Evolutionary conservation across 2,888 invertebrate genomes (phyloP).

Genomic region (Mycalesis mineus): DNA sequence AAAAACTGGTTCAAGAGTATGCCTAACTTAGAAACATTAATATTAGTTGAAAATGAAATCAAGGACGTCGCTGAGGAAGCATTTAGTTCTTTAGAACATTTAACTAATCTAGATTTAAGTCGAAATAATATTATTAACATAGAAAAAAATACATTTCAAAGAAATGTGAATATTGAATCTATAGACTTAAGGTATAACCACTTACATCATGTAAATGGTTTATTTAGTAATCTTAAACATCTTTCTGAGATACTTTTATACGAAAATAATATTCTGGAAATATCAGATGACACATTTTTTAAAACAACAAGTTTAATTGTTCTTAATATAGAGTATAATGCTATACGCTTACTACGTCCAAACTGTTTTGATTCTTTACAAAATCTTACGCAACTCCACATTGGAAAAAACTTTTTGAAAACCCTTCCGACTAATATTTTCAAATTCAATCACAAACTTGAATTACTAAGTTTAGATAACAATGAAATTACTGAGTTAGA

Average conservation of each 20-base stretch:
- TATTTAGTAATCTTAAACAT: conserved; percentile 88
- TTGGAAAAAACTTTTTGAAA: conserved; percentile 91
- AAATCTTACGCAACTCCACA: conserved; percentile 88
- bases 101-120: conserved; percentile 91
- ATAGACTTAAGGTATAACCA: conserved; percentile 94
- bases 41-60: conserved; percentile 91
- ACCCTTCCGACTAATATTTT: conserved; percentile 87
- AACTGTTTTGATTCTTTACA: conserved; percentile 87
- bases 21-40: conserved; percentile 87
- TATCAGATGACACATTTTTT: conserved; percentile 88
- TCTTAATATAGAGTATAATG: conserved; percentile 91
- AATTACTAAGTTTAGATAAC: conserved; percentile 90
- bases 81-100: conserved; percentile 83
- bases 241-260: conserved; percentile 90
- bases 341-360: conserved; percentile 86
- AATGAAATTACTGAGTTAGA: conserved; percentile 89
- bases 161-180: conserved; percentile 86
- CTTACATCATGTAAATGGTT: conserved; percentile 88
- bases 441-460: conserved; percentile 85
- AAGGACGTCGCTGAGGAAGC: conserved; percentile 86
- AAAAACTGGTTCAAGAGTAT: conserved; percentile 88
- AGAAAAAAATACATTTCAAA: conserved; percentile 85
- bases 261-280: conserved; percentile 92
- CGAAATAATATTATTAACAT: conserved; percentile 90
- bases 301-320: conserved; percentile 87